Evolutionary conservation across 2,113 vertebrate species (phyloP).

Genomic region (Balaenoptera acutorostrata): DNA sequence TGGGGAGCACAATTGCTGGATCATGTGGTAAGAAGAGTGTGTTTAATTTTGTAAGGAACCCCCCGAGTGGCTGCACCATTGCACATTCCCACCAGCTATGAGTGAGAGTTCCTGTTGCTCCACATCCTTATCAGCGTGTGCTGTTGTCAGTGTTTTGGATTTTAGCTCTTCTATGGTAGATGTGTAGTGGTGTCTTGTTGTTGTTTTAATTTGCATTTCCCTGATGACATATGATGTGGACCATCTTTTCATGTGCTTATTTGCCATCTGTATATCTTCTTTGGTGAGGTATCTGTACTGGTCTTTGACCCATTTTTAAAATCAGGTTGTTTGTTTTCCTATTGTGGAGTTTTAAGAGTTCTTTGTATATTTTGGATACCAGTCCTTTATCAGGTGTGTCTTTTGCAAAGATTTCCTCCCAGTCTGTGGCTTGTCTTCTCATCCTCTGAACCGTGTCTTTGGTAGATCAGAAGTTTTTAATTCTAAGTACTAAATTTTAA

Average conservation of each 20-base stretch:
- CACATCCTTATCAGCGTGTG: neutral
- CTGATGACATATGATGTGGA: neutral
- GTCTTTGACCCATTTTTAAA: neutral
- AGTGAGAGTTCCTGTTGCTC: neutral
- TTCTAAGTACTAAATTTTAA: neutral
- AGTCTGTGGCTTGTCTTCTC: neutral
- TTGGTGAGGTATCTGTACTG: neutral
- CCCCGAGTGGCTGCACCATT: neutral
- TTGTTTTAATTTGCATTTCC: neutral
- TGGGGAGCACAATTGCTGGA: neutral
- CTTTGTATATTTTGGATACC: neutral
- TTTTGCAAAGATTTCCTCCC: neutral
- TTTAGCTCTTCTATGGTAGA: neutral
- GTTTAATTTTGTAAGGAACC: neutral
- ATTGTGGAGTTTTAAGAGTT: neutral
- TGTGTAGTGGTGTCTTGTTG: neutral
- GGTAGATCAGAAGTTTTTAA: neutral
- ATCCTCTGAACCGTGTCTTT: neutral
- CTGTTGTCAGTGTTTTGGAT: neutral
- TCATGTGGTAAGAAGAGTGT: neutral
- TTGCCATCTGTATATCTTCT: neutral
- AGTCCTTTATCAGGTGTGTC: neutral
- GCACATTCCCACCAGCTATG: neutral
- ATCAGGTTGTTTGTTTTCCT: neutral
- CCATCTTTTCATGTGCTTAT: neutral